phyloP scores from a whole-genome alignment of 2,888 invertebrate genomes.

The Xylota segnis region DNA sequence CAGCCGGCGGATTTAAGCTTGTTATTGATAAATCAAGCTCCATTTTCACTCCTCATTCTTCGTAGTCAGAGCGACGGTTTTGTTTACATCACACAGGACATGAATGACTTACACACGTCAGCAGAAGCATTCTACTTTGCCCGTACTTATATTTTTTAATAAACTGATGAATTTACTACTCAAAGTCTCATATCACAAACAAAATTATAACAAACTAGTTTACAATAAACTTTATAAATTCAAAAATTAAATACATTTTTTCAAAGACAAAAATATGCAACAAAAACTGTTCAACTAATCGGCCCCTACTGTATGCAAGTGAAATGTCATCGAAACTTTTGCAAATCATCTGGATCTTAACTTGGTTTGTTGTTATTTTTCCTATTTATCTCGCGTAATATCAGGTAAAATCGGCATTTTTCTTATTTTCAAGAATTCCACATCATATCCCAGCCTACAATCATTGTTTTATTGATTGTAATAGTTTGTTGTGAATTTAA shows the following conservation, averaged over 20 bases:
- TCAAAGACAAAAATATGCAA: not conserved
- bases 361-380: conserved; percentile 7
- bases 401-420: not conserved
- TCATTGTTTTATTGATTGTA: not conserved
- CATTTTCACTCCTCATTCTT: too few species aligned
- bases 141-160: too few species aligned
- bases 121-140: too few species aligned
- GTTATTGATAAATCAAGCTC: too few species aligned
- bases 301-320: not conserved
- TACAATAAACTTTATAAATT: not conserved
- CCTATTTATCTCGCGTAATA: not conserved
- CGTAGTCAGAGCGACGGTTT: too few species aligned
- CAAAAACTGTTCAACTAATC: not conserved
- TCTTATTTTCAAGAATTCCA: not conserved
- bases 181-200: too few species aligned
- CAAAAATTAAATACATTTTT: not conserved
- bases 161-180: too few species aligned
- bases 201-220: too few species aligned
- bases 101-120: too few species aligned
- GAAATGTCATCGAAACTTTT: conserved; percentile 6
- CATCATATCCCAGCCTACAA: not conserved
- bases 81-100: too few species aligned
- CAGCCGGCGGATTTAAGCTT: too few species aligned
- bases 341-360: not conserved
- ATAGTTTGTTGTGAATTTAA: not conserved